A percentile compares a stretch with the other conserved stretches of the same genome.
Conservation (phyloP, 2,797 vertebrate species). For the Cryptoprocta ferox region DNA sequence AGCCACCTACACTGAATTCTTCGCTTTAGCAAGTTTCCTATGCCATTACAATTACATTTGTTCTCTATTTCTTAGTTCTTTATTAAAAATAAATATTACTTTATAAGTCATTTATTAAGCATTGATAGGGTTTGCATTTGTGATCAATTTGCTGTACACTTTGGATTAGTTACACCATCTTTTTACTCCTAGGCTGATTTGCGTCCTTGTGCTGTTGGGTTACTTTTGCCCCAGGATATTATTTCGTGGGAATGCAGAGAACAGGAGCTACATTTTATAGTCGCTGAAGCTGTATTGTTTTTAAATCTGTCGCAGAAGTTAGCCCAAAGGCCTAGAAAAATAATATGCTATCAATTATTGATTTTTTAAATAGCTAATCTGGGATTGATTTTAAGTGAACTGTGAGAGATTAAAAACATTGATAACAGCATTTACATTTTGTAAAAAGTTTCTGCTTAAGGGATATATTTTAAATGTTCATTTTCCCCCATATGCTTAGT, state of each 20-base stretch:
- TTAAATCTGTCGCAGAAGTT: constrained; percentile 44
- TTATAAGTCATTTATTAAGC: not conserved
- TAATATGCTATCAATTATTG: not conserved
- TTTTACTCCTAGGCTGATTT: not conserved
- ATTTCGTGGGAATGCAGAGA: not conserved
- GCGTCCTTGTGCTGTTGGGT: not conserved
- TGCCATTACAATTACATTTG: not conserved
- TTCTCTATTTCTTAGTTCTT: not conserved
- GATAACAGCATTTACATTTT: not conserved
- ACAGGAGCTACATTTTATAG: not conserved
- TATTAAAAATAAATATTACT: not conserved
- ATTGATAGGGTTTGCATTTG: not conserved
- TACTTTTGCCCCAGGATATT: not conserved
- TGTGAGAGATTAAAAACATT: not conserved
- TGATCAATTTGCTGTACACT: not conserved
- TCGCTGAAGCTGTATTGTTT: not conserved
- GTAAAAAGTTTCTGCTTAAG: constrained; percentile 1
- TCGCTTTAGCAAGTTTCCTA: not conserved
- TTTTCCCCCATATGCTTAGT: not conserved
- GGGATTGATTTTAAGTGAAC: not conserved
- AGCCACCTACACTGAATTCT: not conserved
- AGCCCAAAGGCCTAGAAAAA: constrained; percentile 7
- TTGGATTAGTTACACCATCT: not conserved
- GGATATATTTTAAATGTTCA: constrained; percentile 1
- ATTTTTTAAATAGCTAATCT: not conserved